Conservation (phyloP, 2,113 vertebrate genomes). For the Poeciliopsis retropinna region DNA sequence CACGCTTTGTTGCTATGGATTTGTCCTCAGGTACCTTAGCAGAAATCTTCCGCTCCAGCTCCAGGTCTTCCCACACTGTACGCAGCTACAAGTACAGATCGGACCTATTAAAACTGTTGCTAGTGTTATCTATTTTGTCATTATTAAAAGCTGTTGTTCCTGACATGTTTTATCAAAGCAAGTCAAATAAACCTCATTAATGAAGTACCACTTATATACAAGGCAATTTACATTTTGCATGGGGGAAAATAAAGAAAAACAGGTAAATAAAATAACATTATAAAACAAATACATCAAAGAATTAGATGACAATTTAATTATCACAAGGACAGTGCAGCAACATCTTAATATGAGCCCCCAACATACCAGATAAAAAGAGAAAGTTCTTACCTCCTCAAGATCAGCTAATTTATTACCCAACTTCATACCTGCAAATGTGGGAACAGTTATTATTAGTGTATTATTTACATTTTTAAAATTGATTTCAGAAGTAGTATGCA, state of each 20-base stretch:
- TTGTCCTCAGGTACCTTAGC: conserved; percentile 63
- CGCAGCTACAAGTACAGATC: conserved; percentile 62
- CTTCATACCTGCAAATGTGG: conserved; percentile 59
- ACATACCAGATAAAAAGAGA: not conserved
- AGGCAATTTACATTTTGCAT: not conserved
- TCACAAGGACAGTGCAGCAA: not conserved
- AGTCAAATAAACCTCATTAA: not conserved
- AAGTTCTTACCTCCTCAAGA: conserved; percentile 71
- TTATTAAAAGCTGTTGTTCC: not conserved
- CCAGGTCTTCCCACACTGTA: conserved; percentile 67
- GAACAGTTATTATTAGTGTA: conserved; percentile 5
- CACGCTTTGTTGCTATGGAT: conserved; percentile 68
- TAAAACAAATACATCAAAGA: not conserved
- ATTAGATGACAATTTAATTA: not conserved
- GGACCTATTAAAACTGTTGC: not conserved
- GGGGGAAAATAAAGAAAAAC: not conserved
- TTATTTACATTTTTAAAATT: not conserved
- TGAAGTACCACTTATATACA: not conserved
- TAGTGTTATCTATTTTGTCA: not conserved
- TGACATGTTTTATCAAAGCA: not conserved
- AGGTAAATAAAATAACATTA: not conserved
- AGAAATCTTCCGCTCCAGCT: conserved; percentile 68
- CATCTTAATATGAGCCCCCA: not conserved
- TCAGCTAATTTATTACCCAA: conserved; percentile 67
- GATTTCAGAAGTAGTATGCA: not conserved